Evolutionary conservation across 2,888 invertebrate genomes (phyloP).

Genomic region (Choreutis nemorana): DNA sequence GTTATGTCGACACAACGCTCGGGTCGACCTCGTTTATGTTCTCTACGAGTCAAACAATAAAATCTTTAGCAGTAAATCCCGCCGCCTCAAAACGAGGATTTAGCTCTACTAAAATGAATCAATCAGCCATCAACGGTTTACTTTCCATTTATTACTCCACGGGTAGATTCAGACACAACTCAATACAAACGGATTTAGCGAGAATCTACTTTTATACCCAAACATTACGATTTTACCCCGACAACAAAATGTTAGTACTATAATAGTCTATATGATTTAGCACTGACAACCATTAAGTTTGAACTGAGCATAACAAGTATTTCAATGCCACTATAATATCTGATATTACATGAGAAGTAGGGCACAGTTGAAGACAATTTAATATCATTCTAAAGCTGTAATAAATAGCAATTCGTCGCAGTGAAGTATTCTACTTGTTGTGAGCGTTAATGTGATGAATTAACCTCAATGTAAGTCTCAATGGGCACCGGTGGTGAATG

Average conservation of each 20-base stretch:
- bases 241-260: too few species aligned
- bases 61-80: conserved; percentile 32
- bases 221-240: too few species aligned
- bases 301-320: conserved; percentile 17
- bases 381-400: conserved; percentile 31
- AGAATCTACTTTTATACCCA: too few species aligned
- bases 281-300: too few species aligned
- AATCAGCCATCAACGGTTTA: conserved; percentile 12
- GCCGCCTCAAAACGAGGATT: conserved; percentile 11
- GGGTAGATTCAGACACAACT: conserved; percentile 10
- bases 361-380: conserved; percentile 20
- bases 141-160: conserved; percentile 25
- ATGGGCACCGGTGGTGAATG: conserved; percentile 18
- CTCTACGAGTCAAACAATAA: conserved; percentile 24
- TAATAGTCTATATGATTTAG: too few species aligned
- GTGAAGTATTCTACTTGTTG: conserved; percentile 30
- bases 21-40: conserved; percentile 23
- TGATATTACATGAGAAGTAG: conserved; percentile 25
- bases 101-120: conserved; percentile 2
- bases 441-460: conserved; percentile 32
- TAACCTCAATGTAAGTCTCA: conserved; percentile 29
- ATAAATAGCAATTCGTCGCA: conserved; percentile 39
- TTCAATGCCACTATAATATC: conserved; percentile 27
- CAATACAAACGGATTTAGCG: too few species aligned
- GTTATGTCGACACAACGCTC: conserved; percentile 15